Conservation (phyloP, 2,888 invertebrate genomes). For the Blera fallax region DNA sequence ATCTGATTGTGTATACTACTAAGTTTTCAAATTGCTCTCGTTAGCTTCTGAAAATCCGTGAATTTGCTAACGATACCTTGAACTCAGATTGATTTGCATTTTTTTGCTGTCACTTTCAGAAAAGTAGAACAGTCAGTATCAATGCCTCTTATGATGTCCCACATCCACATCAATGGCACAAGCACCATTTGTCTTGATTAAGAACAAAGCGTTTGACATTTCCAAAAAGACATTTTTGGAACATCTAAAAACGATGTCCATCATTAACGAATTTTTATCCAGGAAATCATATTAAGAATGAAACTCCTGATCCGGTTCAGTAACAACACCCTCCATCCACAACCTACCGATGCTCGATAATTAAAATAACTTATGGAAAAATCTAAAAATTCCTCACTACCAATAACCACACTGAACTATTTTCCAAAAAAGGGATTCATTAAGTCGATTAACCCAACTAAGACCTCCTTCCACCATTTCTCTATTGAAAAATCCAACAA, state of each 20-base stretch:
- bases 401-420: slow-evolving; percentile 44
- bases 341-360: neutral
- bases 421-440: slow-evolving; percentile 40
- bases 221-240: neutral
- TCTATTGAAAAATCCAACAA: neutral
- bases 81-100: too few species aligned
- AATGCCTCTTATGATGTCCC: neutral
- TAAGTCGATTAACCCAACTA: slow-evolving; percentile 57
- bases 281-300: neutral
- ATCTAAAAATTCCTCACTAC: slow-evolving; percentile 33
- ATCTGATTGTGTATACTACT: too few species aligned
- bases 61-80: too few species aligned
- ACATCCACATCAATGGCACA: neutral
- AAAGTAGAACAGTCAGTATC: too few species aligned
- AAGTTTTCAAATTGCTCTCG: too few species aligned
- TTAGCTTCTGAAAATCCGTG: too few species aligned
- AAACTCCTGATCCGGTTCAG: neutral
- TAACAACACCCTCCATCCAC: neutral
- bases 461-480: neutral
- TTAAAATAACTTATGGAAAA: slow-evolving; percentile 39
- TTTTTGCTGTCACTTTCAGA: too few species aligned
- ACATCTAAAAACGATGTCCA: neutral
- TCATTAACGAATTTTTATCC: neutral
- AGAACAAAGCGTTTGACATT: neutral
- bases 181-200: neutral